Conservation (phyloP, 2,888 invertebrate species). For the Glyphotaelius pellucidus region DNA sequence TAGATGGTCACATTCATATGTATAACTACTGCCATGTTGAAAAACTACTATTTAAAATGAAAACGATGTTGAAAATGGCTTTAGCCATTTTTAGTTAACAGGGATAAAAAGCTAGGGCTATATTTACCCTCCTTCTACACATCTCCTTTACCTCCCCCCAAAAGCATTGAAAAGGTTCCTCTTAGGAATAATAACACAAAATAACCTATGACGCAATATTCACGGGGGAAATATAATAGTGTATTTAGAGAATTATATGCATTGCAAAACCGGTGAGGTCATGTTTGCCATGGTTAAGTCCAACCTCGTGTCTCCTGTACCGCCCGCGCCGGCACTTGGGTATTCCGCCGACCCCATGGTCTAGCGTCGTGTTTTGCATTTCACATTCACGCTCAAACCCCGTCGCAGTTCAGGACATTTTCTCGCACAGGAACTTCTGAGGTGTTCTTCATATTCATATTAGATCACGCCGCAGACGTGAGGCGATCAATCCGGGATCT, state of each 20-base stretch:
- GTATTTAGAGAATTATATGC: background rate
- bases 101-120: no score
- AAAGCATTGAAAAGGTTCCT: no score
- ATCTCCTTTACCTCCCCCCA: no score
- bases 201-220: background rate
- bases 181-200: no score
- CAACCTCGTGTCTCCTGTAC: background rate
- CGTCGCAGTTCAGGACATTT: constrained; percentile 5
- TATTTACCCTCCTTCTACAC: no score
- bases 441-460: constrained; percentile 43
- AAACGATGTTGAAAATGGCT: no score
- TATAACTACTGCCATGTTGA: no score
- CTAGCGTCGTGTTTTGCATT: constrained; percentile 21
- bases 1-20: no score
- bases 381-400: background rate
- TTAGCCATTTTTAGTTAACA: no score
- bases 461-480: constrained; percentile 37
- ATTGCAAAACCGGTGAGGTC: background rate
- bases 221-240: background rate
- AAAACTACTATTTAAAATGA: no score
- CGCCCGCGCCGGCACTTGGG: background rate
- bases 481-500: constrained; percentile 28
- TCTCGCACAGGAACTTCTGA: constrained; percentile 25
- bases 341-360: constrained; percentile 1
- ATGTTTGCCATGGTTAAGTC: background rate